These are phyloP conservation scores for Plutella xylostella DNA, from an alignment of 2,888 invertebrate species.

Conservation along the genomic window DNA sequence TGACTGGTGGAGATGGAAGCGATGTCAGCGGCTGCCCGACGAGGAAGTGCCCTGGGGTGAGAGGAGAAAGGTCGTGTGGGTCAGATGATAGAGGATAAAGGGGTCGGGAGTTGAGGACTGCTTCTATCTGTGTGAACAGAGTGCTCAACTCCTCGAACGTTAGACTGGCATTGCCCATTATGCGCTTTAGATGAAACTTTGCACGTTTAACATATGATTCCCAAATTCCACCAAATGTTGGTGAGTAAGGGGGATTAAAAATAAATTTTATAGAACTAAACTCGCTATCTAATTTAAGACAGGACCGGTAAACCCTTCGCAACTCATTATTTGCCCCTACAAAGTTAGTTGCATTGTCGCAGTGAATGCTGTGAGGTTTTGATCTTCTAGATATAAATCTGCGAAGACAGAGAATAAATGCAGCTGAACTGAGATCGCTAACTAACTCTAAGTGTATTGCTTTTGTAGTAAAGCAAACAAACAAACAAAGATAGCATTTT, in stretches of 20 bases:
- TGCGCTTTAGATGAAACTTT: slow-evolving; percentile 13
- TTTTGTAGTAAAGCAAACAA: slow-evolving; percentile 14
- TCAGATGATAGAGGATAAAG: neutral
- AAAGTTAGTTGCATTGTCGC: slow-evolving; percentile 19
- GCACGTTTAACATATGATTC: slow-evolving; percentile 19
- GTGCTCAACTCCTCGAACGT: neutral
- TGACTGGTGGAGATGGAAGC: neutral
- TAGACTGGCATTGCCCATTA: neutral
- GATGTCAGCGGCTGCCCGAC: neutral
- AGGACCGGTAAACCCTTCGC: slow-evolving; percentile 13
- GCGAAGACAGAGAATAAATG: slow-evolving; percentile 13
- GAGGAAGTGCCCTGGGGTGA: no score
- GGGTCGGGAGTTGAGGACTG: neutral
- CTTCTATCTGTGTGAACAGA: neutral
- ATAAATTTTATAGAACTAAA: slow-evolving; percentile 15
- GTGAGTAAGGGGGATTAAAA: slow-evolving; percentile 14
- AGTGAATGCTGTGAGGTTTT: slow-evolving; percentile 14
- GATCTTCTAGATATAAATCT: slow-evolving; percentile 19
- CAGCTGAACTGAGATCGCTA: slow-evolving; percentile 14
- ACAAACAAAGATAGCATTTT: slow-evolving; percentile 18
- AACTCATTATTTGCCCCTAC: slow-evolving; percentile 19
- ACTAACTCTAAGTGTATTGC: slow-evolving; percentile 15
- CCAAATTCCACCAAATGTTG: no score
- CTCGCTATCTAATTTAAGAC: slow-evolving; percentile 7
- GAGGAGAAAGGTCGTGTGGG: neutral